Evolutionary conservation across 1,140 invertebrate genomes (phyloP).

Genomic region (Drosophila equinoxialis): DNA sequence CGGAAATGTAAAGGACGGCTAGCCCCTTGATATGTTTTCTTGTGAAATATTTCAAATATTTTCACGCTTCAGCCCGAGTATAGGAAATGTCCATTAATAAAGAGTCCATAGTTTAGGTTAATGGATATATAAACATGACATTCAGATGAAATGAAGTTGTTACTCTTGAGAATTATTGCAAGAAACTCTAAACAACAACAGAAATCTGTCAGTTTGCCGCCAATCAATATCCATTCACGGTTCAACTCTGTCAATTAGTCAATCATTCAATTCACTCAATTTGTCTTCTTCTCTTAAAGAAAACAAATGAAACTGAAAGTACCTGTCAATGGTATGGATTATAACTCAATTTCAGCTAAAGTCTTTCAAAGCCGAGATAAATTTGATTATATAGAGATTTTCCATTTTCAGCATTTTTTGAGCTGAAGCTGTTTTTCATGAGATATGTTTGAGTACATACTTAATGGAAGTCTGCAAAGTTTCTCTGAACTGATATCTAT

Average conservation of each 20-base stretch:
- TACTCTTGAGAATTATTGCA: slow-evolving; percentile 3
- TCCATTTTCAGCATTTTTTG: too few relatives aligned
- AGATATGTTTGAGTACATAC: too few relatives aligned
- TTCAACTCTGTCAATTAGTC: slow-evolving; percentile 23
- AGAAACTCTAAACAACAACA: slow-evolving; percentile 45
- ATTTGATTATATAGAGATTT: too few relatives aligned
- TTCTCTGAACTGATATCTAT: slow-evolving; percentile 59
- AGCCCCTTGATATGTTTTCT: slow-evolving; percentile 41
- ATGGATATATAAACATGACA: slow-evolving; percentile 46
- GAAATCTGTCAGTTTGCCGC: slow-evolving; percentile 43
- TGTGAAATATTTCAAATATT: slow-evolving; percentile 68
- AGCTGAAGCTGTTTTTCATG: too few relatives aligned
- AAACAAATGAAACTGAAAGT: slow-evolving; percentile 24
- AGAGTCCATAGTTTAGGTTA: slow-evolving; percentile 40
- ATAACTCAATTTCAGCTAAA: slow-evolving; percentile 27
- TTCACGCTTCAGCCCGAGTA: slow-evolving; percentile 20
- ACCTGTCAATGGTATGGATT: slow-evolving; percentile 41
- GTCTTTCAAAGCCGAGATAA: not conserved
- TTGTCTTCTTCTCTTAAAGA: slow-evolving; percentile 22
- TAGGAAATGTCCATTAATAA: slow-evolving; percentile 13
- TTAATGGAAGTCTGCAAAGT: too few relatives aligned
- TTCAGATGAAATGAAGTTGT: not conserved
- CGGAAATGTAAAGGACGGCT: not conserved
- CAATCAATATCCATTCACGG: slow-evolving; percentile 42
- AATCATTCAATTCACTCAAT: slow-evolving; percentile 25